Conservation (phyloP, 2,888 invertebrate genomes). For the Synanthedon formicaeformis region DNA sequence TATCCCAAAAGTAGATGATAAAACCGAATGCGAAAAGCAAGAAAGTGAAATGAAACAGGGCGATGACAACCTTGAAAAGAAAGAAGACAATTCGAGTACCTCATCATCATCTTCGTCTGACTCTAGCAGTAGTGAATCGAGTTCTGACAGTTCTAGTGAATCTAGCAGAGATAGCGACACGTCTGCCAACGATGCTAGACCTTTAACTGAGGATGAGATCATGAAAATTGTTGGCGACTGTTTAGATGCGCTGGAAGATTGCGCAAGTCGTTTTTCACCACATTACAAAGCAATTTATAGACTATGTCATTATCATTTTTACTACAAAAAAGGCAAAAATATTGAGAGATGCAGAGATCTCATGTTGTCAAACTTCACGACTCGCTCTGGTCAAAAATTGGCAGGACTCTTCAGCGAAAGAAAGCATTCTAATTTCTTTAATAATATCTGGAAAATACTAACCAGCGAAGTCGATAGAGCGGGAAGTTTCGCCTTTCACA, state of each 20-base stretch:
- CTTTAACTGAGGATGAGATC: constrained; percentile 66
- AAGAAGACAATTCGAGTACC: constrained; percentile 47
- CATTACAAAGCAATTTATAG: constrained; percentile 95
- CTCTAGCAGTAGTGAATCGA: constrained; percentile 65
- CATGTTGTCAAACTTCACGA: constrained; percentile 76
- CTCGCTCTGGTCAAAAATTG: constrained; percentile 75
- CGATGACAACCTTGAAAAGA: constrained; percentile 18
- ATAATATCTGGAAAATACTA: constrained; percentile 94
- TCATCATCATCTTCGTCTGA: constrained; percentile 68
- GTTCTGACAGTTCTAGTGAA: constrained; percentile 61
- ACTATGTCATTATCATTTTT: constrained; percentile 85
- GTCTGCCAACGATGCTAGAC: constrained; percentile 40
- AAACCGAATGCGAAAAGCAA: constrained; percentile 14
- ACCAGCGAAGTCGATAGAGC: constrained; percentile 90
- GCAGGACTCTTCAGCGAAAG: constrained; percentile 88
- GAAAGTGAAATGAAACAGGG: constrained; percentile 22
- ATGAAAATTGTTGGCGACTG: constrained; percentile 75
- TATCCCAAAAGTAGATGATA: constrained; percentile 11
- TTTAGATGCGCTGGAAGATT: constrained; percentile 84
- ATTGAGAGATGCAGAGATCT: constrained; percentile 78
- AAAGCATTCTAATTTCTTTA: constrained; percentile 89
- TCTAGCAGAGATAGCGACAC: constrained; percentile 66
- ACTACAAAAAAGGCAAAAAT: constrained; percentile 76
- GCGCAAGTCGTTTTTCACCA: constrained; percentile 86
- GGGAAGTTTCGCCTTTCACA: constrained; percentile 91